Conservation (phyloP, 2,113 vertebrate species). For the Anser brachyrhynchus region DNA sequence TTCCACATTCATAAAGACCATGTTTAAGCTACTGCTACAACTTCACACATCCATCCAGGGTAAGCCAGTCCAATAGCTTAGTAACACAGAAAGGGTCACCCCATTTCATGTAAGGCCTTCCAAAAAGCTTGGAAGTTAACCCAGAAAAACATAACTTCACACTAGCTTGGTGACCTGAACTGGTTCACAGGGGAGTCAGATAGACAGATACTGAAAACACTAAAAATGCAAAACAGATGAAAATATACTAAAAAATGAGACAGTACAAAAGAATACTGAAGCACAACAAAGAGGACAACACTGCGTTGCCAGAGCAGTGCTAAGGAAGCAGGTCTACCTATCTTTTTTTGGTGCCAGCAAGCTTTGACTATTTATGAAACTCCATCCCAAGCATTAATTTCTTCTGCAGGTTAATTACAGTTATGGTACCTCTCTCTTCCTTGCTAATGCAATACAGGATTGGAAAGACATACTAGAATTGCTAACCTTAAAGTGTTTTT, state of each 20-base stretch:
- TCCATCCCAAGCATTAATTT: neutral
- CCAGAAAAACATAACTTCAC: neutral
- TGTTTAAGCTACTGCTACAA: neutral
- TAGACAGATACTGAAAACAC: neutral
- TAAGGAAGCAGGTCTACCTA: neutral
- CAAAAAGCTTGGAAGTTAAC: neutral
- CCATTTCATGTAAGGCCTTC: neutral
- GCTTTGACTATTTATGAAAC: neutral
- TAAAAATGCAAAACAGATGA: neutral
- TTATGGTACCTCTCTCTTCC: neutral
- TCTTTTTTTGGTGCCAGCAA: neutral
- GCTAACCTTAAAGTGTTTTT: neutral
- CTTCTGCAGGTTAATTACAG: neutral
- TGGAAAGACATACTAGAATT: neutral
- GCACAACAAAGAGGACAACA: neutral
- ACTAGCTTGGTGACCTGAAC: neutral
- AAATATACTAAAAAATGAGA: neutral
- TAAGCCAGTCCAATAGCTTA: neutral
- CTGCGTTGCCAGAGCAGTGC: accelerated
- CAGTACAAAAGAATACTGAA: neutral
- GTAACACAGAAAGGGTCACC: neutral
- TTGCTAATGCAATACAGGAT: neutral
- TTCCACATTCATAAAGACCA: neutral
- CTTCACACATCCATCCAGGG: neutral
- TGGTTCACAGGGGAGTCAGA: neutral